Conservation (phyloP, 2,113 vertebrate genomes). For the Leptodactylus fuscus region DNA sequence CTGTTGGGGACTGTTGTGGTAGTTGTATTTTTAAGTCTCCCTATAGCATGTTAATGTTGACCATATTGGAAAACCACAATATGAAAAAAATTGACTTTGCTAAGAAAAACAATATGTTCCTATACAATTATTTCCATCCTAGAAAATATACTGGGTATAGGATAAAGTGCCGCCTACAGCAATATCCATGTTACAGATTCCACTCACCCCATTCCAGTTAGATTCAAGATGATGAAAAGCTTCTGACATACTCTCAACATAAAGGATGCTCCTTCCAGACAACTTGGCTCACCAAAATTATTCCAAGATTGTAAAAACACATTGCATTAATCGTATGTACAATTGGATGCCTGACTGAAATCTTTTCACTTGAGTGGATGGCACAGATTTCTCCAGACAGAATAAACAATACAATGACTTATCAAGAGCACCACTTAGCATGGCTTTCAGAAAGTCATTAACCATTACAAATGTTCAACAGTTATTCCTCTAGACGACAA, state of each 20-base stretch:
- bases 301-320: neutral
- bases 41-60: neutral
- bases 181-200: constrained; percentile 7
- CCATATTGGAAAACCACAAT: neutral
- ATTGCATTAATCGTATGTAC: neutral
- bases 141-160: neutral
- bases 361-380: neutral
- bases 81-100: neutral
- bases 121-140: neutral
- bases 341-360: neutral
- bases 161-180: neutral
- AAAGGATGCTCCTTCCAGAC: constrained; percentile 6
- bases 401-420: constrained; percentile 31
- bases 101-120: neutral
- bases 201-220: neutral
- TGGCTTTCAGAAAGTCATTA: constrained; percentile 26
- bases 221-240: constrained; percentile 1
- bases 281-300: neutral
- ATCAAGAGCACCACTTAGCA: constrained; percentile 25
- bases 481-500: neutral
- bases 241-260: neutral
- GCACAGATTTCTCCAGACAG: constrained; percentile 29
- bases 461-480: constrained; percentile 27
- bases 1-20: too few relatives aligned
- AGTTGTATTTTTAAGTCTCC: neutral